Conservation (phyloP, 2,888 invertebrate genomes). For the Archips crataeganus region DNA sequence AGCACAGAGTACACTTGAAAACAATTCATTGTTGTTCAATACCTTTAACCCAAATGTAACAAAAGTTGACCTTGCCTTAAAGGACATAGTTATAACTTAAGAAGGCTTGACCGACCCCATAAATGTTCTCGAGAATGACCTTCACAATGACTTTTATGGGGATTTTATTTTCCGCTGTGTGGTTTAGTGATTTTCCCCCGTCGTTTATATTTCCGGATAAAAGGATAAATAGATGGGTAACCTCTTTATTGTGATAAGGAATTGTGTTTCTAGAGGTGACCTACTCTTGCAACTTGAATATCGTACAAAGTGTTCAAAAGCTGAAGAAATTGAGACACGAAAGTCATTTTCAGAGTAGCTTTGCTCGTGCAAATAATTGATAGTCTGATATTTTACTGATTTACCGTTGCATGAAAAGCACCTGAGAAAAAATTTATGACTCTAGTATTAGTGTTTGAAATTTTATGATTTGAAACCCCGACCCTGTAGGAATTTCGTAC, state of each 20-base stretch:
- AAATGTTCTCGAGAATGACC: conserved; percentile 34
- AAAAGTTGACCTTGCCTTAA: conserved; percentile 20
- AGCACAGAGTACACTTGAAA: conserved; percentile 1
- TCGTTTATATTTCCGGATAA: conserved; percentile 34
- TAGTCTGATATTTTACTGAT: no score
- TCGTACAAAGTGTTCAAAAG: neutral
- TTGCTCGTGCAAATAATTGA: no score
- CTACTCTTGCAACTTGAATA: neutral
- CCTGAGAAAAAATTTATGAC: no score
- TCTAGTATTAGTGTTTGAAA: no score
- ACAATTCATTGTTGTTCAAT: conserved; percentile 10
- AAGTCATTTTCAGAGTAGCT: neutral
- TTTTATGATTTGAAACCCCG: no score
- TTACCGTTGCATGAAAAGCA: no score
- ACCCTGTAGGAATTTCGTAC: no score
- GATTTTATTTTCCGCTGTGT: conserved; percentile 37
- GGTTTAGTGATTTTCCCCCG: conserved; percentile 32
- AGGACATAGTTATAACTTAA: conserved; percentile 24
- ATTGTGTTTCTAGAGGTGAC: neutral
- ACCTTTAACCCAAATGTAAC: conserved; percentile 2
- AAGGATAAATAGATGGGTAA: conserved; percentile 21
- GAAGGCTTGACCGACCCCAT: conserved; percentile 33
- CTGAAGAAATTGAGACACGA: neutral
- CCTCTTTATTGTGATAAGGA: conserved; percentile 11
- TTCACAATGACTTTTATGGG: conserved; percentile 35